Conservation (phyloP, 1,140 invertebrate genomes). For the Zaprionus nigranus region DNA sequence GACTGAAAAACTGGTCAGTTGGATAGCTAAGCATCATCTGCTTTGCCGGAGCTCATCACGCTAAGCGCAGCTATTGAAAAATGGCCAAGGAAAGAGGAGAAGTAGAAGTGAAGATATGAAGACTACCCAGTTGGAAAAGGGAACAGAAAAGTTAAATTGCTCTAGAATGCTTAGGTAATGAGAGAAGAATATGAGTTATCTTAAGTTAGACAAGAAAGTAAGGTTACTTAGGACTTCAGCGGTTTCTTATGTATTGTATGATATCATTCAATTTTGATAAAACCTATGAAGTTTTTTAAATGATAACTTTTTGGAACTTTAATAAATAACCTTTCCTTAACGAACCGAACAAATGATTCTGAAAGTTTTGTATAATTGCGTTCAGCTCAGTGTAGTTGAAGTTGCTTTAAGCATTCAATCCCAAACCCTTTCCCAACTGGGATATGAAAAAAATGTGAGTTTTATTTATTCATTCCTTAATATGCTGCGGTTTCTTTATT, state of each 20-base stretch:
- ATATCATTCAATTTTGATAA: too few species aligned
- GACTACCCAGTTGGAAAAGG: neutral
- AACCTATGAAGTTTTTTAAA: too few species aligned
- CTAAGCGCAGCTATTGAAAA: conserved; percentile 31
- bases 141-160: neutral
- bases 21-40: conserved; percentile 17
- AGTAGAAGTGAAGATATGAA: neutral
- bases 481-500: conserved; percentile 64
- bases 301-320: too few species aligned
- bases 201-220: too few species aligned
- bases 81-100: neutral
- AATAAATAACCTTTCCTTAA: too few species aligned
- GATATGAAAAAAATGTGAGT: neutral
- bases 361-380: too few species aligned
- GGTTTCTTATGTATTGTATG: too few species aligned
- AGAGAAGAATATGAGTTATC: neutral
- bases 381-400: too few species aligned
- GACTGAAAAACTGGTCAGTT: conserved; percentile 1
- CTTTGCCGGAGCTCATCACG: conserved; percentile 15
- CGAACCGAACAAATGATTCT: too few species aligned
- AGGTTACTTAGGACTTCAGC: too few species aligned
- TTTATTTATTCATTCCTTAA: conserved; percentile 71
- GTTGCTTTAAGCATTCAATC: neutral
- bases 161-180: neutral
- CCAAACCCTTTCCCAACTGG: neutral